Base-by-base conservation (phyloP, 2,797 vertebrate species). In the Xenops minutus region DNA sequence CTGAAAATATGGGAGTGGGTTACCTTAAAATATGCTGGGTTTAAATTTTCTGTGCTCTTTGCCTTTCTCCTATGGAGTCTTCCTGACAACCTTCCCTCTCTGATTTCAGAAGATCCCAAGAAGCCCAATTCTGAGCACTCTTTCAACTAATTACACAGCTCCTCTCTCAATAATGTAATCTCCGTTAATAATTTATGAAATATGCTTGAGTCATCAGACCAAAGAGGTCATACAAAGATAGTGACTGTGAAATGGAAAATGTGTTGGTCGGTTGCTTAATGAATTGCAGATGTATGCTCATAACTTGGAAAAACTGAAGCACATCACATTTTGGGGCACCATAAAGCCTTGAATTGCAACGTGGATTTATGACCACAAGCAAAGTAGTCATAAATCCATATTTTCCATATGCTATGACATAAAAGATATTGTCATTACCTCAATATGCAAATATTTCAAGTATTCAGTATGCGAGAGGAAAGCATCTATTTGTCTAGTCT, bases 401-500 rank as follows among this genome's bases (percentile, higher is more conserved):
- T 46, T 66, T 66, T 66, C 43, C 63, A 66, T 46, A 66, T 34
- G 63, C 43, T 46, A 26, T 26, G 32, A 23, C 43, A 66, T 18
- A 66, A 89, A 90, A 93, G 89, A 75, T 27, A 44, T 15, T 64
- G 51, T 85, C 51, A 51, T 93, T 95, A 80, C 69, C 75, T 64
- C 92, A 92, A 83, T 79, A 94, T 74, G 87, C 93, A 96, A 97
- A 94, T 81, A 95, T 85, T 73, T 46, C 88, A 58, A 86, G 46
- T 34, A 67, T 85, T 91, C 86, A 68, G 51, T 15, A 78, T 66
- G 68, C 7, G 14, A 81, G 76, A 58, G n/a, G 62, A 87, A 96
- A 89, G 48, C 6, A 0, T 51, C 75, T 83, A 29, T 89, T 95
- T 73, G 37, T 61, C 89, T 78, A 32, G 36, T 66, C 77, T 85